A percentile compares a stretch with the other conserved stretches of the same genome.
phyloP scores from a whole-genome alignment of 2,113 vertebrate species.

The Okapia johnstoni region DNA sequence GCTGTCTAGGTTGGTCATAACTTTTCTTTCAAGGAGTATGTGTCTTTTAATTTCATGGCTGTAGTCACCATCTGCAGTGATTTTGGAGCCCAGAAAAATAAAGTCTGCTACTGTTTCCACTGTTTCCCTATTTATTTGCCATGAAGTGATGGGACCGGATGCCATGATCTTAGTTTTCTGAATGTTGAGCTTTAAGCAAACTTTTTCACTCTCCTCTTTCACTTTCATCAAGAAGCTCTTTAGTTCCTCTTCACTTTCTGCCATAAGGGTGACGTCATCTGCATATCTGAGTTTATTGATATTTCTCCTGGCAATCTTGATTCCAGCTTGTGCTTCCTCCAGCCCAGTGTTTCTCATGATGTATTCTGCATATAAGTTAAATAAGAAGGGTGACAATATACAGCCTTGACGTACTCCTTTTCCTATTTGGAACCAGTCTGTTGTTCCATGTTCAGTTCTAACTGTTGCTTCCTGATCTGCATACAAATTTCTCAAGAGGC shows the following conservation, averaged over 20 bases:
- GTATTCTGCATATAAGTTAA: not conserved
- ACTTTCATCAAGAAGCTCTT: not conserved
- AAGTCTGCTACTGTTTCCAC: not conserved
- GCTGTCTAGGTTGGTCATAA: not conserved
- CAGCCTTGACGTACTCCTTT: not conserved
- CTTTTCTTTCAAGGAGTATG: not conserved
- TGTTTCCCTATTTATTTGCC: not conserved
- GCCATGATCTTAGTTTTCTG: not conserved
- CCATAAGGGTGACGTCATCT: not conserved
- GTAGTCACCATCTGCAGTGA: not conserved
- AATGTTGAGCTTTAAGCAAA: not conserved
- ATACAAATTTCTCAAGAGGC: not conserved
- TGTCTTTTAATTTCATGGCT: not conserved
- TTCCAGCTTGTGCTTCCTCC: not conserved
- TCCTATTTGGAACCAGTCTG: not conserved
- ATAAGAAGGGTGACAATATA: not conserved
- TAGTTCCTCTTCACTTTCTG: not conserved
- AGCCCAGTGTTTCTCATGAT: not conserved
- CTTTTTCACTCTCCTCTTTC: not conserved
- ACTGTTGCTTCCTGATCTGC: not conserved
- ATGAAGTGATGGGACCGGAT: not conserved
- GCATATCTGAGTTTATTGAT: not conserved
- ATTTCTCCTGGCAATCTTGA: rapidly evolving
- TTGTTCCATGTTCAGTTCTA: not conserved
- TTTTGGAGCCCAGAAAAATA: not conserved